These are phyloP conservation scores for Andrena hattorfiana DNA, from an alignment of 2,888 invertebrate species.

Conservation along the genomic window DNA sequence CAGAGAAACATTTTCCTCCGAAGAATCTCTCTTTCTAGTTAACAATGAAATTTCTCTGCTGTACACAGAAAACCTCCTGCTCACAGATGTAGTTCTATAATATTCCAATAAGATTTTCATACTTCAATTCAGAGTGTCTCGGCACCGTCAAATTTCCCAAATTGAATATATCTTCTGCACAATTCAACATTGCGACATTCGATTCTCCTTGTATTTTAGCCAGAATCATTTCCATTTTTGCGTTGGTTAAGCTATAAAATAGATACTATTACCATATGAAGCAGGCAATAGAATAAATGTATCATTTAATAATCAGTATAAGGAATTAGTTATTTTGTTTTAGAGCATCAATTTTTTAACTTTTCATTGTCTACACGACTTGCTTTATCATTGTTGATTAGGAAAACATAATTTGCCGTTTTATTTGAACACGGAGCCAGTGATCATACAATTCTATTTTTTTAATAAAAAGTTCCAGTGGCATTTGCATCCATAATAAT, in stretches of 20 bases:
- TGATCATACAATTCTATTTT: constrained; percentile 79
- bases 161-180: constrained; percentile 63
- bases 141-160: constrained; percentile 63
- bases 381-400: constrained; percentile 68
- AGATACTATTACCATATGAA: not conserved
- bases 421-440: constrained; percentile 76
- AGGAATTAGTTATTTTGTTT: constrained; percentile 67
- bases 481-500: constrained; percentile 81
- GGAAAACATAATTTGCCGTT: constrained; percentile 71
- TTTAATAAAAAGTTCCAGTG: constrained; percentile 78
- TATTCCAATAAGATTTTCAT: constrained; percentile 19
- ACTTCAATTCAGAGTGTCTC: constrained; percentile 45
- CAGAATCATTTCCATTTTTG: constrained; percentile 56
- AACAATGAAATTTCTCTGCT: constrained; percentile 78
- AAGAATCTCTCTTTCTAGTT: constrained; percentile 74
- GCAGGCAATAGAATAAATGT: not conserved
- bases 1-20: constrained; percentile 77
- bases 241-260: constrained; percentile 54
- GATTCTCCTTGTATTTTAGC: constrained; percentile 52
- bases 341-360: constrained; percentile 70
- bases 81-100: not conserved
- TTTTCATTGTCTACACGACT: constrained; percentile 67
- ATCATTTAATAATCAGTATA: not conserved
- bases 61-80: not conserved
- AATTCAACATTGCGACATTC: constrained; percentile 54